Percentiles rank a stretch among this genome's conserved stretches.
Conservation (phyloP, 2,113 vertebrate species). For the Hippocampus abdominalis region DNA sequence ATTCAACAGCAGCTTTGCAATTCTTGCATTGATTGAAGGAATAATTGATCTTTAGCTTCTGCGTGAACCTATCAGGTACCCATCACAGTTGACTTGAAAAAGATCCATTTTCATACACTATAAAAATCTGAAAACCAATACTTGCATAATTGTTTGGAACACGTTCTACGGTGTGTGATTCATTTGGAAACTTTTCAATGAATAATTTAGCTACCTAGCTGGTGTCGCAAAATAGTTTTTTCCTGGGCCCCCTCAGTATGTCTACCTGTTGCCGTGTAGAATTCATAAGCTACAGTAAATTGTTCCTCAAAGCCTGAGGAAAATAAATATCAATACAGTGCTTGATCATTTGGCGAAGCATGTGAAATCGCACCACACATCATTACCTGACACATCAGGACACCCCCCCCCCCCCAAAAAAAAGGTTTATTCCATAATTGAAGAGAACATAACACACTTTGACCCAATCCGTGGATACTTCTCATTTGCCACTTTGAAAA, state of each 20-base stretch:
- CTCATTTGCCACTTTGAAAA: background rate
- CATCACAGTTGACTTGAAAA: no score
- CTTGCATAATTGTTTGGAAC: no score
- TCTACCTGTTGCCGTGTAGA: background rate
- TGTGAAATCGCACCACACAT: background rate
- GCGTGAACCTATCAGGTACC: no score
- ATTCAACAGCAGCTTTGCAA: no score
- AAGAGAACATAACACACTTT: background rate
- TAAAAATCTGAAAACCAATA: no score
- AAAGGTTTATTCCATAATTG: no score
- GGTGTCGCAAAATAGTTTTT: background rate
- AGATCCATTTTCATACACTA: no score
- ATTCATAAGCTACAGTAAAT: background rate
- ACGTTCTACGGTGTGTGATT: background rate
- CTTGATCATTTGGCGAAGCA: background rate
- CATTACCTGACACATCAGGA: background rate
- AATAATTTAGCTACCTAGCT: background rate
- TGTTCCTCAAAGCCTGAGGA: background rate
- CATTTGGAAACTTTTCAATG: background rate
- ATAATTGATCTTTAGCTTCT: no score
- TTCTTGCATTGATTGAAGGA: no score
- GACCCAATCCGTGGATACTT: background rate
- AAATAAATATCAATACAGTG: background rate
- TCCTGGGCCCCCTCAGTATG: background rate
- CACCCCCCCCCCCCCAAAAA: no score